Percentiles rank a stretch among this genome's conserved stretches.
Conservation (phyloP, 1,140 invertebrate species). For the Andrena cerasifolii region DNA sequence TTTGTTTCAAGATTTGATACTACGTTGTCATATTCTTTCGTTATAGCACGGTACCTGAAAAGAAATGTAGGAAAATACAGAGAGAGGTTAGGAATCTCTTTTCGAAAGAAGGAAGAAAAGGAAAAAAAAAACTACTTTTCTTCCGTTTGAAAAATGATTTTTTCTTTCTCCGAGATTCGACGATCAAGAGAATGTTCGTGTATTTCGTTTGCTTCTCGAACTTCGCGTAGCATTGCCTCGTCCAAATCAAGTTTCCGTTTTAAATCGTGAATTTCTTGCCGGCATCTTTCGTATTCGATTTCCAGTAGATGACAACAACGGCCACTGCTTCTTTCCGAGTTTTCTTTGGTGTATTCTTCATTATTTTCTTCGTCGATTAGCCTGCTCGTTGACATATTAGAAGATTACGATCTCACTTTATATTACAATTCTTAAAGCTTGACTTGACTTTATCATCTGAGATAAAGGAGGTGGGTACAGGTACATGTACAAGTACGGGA, state of each 20-base stretch:
- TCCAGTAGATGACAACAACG: conserved; percentile 43
- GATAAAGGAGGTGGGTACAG: no score
- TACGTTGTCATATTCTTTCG: conserved; percentile 50
- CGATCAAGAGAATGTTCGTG: conserved; percentile 57
- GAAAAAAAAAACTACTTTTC: conserved; percentile 73
- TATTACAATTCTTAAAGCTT: background rate
- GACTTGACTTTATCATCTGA: background rate
- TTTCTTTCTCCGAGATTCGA: conserved; percentile 33
- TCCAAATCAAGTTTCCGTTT: conserved; percentile 64
- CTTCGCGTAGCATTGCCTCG: conserved; percentile 57
- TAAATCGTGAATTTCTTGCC: conserved; percentile 68
- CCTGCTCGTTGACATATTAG: background rate
- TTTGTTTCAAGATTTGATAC: conserved; percentile 50
- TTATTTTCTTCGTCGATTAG: background rate
- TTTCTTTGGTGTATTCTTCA: conserved; percentile 3
- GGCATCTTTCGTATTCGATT: conserved; percentile 64
- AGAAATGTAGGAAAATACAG: conserved; percentile 9
- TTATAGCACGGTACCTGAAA: conserved; percentile 51
- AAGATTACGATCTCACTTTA: conserved; percentile 4
- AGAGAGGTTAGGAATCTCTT: background rate
- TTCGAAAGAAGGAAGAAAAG: background rate
- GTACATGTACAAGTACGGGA: no score
- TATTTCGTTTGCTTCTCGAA: conserved; percentile 59
- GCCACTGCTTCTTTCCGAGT: background rate
- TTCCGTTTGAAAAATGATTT: conserved; percentile 52